phyloP scores from a whole-genome alignment of 2,797 vertebrate species.

The Phalloptychus januarius region DNA sequence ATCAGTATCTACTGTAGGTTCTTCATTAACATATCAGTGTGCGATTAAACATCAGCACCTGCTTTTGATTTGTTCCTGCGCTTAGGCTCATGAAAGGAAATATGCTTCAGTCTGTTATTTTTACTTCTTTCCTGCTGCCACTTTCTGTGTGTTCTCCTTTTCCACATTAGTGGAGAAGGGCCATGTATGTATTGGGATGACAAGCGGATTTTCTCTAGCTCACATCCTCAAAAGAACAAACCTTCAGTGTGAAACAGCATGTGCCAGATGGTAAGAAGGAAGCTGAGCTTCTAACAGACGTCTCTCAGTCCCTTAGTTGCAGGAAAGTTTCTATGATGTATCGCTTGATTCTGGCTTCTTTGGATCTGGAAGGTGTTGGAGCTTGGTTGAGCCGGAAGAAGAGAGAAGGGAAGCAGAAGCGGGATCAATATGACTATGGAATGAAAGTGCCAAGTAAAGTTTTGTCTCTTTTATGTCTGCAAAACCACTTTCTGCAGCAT shows the following conservation, averaged over 20 bases:
- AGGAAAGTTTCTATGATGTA: conserved; percentile 58
- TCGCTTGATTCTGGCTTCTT: conserved; percentile 53
- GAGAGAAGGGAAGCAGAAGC: conserved; percentile 28
- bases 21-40: conserved; percentile 13
- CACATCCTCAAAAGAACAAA: conserved; percentile 69
- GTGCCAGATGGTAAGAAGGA: conserved; percentile 59
- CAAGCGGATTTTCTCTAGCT: conserved; percentile 55
- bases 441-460: conserved; percentile 54
- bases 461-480: conserved; percentile 39
- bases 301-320: conserved; percentile 58
- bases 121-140: conserved; percentile 5
- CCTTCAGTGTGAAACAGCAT: conserved; percentile 48
- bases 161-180: conserved; percentile 25
- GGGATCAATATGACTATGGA: conserved; percentile 64
- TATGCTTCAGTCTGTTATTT: neutral
- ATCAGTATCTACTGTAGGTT: conserved; percentile 9
- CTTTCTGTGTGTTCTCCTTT: conserved; percentile 3
- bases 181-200: conserved; percentile 49
- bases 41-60: neutral
- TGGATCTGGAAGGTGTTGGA: conserved; percentile 65
- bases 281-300: conserved; percentile 59
- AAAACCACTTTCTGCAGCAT: conserved; percentile 40
- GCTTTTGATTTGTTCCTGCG: conserved; percentile 23
- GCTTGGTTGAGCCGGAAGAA: conserved; percentile 38
- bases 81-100: conserved; percentile 6